phyloP scores from a whole-genome alignment of 2,113 vertebrate genomes.

The Urocitellus parryii region DNA sequence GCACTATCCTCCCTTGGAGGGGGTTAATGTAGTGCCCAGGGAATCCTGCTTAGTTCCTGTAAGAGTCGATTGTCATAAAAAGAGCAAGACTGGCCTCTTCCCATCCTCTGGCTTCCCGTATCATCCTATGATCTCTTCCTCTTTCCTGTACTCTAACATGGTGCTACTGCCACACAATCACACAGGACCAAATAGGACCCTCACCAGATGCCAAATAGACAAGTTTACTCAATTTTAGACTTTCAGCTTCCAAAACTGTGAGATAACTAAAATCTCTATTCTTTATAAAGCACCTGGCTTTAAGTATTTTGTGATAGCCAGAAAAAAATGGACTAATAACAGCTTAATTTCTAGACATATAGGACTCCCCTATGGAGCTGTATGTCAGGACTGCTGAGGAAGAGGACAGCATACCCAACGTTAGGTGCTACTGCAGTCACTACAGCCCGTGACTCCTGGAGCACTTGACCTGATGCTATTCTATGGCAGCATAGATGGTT shows the following conservation, averaged over 20 bases:
- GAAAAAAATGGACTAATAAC: background rate
- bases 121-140: too few species aligned
- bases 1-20: background rate
- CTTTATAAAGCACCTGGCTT: background rate
- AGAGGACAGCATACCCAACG: background rate
- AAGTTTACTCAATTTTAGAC: background rate
- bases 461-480: background rate
- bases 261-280: background rate
- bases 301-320: background rate
- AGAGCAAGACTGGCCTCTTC: too few species aligned
- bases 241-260: background rate
- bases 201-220: background rate
- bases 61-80: too few species aligned
- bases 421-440: background rate
- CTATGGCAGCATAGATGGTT: too few species aligned
- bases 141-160: background rate
- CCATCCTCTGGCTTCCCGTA: too few species aligned
- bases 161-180: background rate
- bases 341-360: background rate
- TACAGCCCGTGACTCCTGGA: background rate
- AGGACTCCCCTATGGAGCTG: background rate
- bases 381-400: background rate
- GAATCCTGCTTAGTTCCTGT: background rate
- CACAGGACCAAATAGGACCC: background rate
- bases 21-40: background rate